Evolutionary conservation across 92 coral and sea anemone genomes (phyloP).

Genomic region (Montipora capitata): DNA sequence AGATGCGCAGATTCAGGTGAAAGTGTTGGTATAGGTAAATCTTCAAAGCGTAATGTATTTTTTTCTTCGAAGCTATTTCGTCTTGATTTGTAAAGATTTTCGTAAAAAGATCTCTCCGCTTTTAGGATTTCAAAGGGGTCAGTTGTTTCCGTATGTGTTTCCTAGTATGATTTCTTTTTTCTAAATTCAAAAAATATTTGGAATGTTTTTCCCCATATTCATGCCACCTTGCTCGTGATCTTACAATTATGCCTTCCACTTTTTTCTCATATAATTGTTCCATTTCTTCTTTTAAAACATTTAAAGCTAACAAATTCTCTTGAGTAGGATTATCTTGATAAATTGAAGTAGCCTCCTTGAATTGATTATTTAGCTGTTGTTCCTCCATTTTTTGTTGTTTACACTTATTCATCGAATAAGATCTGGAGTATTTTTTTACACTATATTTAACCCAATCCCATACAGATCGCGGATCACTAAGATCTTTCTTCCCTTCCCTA

Average conservation of each 20-base stretch:
- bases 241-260: slow-evolving; percentile 2
- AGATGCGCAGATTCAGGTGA: too few species aligned
- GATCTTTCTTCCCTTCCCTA: not conserved
- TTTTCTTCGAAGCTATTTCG: too few species aligned
- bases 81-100: slow-evolving; percentile 10
- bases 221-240: not conserved
- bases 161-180: not conserved
- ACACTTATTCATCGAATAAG: slow-evolving; percentile 21
- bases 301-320: too few species aligned
- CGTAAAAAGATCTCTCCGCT: slow-evolving; percentile 11
- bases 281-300: too few species aligned
- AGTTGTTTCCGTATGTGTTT: slow-evolving; percentile 2
- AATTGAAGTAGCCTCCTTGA: too few species aligned
- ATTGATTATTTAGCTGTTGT: too few species aligned
- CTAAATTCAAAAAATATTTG: not conserved
- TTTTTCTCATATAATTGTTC: slow-evolving; percentile 1
- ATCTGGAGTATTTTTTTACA: slow-evolving; percentile 17
- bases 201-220: too few species aligned
- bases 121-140: slow-evolving; percentile 28
- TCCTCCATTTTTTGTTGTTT: not conserved
- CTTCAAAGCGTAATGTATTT: too few species aligned
- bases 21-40: too few species aligned
- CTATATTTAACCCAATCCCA: slow-evolving; percentile 35
- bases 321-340: too few species aligned
- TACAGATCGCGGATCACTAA: slow-evolving; percentile 18